phyloP scores from a whole-genome alignment of 2,797 vertebrate species.

The Sparus aurata region DNA sequence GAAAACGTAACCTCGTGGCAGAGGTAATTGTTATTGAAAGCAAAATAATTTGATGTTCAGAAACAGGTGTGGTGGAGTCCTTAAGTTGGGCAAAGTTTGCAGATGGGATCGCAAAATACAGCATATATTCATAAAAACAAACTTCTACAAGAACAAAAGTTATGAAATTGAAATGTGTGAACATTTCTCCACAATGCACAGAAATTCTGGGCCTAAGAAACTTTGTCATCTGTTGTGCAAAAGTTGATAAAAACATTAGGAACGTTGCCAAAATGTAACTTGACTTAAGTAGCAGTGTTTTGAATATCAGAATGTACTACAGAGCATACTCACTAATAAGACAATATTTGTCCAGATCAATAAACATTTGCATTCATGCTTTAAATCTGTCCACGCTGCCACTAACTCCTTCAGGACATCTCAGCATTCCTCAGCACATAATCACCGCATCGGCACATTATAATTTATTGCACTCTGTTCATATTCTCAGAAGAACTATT shows the following conservation, averaged over 20 bases:
- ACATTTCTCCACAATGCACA: neutral
- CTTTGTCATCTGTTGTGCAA: neutral
- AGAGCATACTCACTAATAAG: neutral
- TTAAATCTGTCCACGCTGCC: neutral
- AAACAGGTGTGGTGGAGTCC: neutral
- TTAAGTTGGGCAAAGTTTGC: neutral
- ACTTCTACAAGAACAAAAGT: neutral
- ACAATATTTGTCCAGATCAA: neutral
- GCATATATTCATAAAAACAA: neutral
- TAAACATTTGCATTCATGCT: conserved; percentile 12
- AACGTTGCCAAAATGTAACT: neutral
- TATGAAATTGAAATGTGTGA: neutral
- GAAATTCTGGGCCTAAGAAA: neutral
- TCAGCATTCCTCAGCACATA: conserved; percentile 37
- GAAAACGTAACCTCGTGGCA: no score
- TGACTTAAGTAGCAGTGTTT: neutral
- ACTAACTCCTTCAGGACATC: conserved; percentile 22
- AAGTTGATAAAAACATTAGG: conserved; percentile 4
- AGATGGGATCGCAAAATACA: neutral
- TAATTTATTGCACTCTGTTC: conserved; percentile 53
- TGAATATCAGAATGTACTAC: neutral
- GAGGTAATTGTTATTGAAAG: neutral
- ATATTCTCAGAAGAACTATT: conserved; percentile 66
- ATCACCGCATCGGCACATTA: conserved; percentile 55
- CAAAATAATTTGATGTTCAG: neutral